Percentiles rank a stretch among this genome's conserved stretches.
Evolutionary conservation across 2,888 invertebrate species (phyloP).

Genomic region (Catonia carolina): DNA sequence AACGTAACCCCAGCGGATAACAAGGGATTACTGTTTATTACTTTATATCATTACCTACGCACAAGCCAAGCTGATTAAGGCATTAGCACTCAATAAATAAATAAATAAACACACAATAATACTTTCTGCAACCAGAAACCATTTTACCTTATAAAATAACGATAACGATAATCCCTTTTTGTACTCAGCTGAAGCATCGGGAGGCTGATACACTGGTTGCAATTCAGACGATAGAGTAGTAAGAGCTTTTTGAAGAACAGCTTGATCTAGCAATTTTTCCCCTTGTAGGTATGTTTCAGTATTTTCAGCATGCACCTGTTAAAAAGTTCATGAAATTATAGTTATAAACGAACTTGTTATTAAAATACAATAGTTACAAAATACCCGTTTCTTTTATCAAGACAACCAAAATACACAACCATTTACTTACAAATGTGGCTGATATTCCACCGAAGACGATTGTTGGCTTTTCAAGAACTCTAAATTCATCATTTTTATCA

Average conservation of each 20-base stretch:
- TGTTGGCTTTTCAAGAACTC: constrained; percentile 48
- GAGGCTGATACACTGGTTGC: constrained; percentile 53
- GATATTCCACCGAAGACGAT: constrained; percentile 49
- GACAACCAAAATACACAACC: too few species aligned
- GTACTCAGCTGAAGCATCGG: constrained; percentile 53
- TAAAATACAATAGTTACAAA: too few species aligned
- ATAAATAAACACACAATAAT: too few species aligned
- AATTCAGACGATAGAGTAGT: constrained; percentile 52
- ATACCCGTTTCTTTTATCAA: too few species aligned
- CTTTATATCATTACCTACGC: too few species aligned
- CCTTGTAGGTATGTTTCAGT: constrained; percentile 50
- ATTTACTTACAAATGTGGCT: constrained; percentile 42
- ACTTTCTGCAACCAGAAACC: constrained; percentile 19
- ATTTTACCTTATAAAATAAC: constrained; percentile 76
- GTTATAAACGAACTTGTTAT: too few species aligned
- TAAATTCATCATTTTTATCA: constrained; percentile 42
- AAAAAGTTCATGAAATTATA: too few species aligned
- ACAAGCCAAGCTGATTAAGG: too few species aligned
- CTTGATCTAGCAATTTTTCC: constrained; percentile 44
- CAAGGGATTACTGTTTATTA: too few species aligned
- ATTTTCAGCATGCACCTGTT: constrained; percentile 49
- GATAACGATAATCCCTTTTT: constrained; percentile 62
- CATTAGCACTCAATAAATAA: too few species aligned
- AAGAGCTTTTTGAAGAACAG: constrained; percentile 47
- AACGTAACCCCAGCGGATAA: too few species aligned